These are phyloP conservation scores for Ericerus pela DNA, from an alignment of 1,140 invertebrate genomes.

Conservation along the genomic window DNA sequence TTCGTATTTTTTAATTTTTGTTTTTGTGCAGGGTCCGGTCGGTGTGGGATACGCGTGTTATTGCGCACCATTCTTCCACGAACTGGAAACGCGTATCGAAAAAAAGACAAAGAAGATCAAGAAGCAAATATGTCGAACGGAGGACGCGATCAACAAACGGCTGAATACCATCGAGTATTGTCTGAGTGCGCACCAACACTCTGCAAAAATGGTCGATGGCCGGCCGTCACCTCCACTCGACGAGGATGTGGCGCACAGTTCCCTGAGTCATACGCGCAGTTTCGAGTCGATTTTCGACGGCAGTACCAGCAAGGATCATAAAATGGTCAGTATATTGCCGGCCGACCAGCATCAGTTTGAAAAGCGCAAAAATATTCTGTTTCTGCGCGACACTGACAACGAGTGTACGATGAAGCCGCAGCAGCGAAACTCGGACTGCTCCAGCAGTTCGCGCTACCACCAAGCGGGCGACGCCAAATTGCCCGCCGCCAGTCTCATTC, in stretches of 20 bases:
- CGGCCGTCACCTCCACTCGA: not conserved
- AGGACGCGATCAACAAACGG: conserved; percentile 61
- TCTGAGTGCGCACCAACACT: conserved; percentile 31
- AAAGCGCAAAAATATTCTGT: not conserved
- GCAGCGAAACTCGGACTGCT: not conserved
- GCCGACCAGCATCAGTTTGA: not conserved
- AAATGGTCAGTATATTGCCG: not conserved
- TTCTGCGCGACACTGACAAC: not conserved
- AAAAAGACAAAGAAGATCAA: conserved; percentile 72
- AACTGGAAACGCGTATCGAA: conserved; percentile 72
- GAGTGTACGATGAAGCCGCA: not conserved
- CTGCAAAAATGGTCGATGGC: no score
- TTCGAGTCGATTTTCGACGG: conserved; percentile 12
- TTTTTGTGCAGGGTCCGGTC: conserved; percentile 50
- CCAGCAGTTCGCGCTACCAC: not conserved
- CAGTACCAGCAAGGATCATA: not conserved
- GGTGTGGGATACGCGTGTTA: conserved; percentile 75
- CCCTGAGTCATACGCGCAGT: conserved; percentile 12
- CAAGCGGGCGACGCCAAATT: no score
- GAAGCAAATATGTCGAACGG: conserved; percentile 63
- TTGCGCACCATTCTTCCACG: conserved; percentile 60
- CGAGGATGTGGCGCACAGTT: not conserved
- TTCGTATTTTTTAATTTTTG: no score
- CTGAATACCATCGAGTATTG: conserved; percentile 58
- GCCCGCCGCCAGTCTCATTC: not conserved